These are phyloP conservation scores for Aplodontia rufa DNA, from an alignment of 2,113 vertebrate species.

Conservation along the genomic window DNA sequence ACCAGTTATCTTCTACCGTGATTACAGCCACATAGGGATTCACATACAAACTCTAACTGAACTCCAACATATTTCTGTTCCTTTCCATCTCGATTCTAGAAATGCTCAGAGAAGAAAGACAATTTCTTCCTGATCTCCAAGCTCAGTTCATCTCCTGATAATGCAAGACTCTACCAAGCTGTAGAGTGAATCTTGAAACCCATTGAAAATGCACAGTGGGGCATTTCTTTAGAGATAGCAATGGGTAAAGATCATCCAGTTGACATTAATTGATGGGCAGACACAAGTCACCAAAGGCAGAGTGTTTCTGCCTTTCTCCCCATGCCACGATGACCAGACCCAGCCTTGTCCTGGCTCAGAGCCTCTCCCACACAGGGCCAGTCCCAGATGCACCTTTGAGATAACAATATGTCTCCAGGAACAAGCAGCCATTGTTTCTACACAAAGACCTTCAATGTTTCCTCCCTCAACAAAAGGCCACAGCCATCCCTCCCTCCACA, in stretches of 20 bases:
- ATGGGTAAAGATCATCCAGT: background rate
- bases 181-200: background rate
- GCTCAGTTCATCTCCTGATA: background rate
- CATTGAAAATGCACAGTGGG: background rate
- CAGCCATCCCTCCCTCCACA: slow-evolving; percentile 56
- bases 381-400: slow-evolving; percentile 80
- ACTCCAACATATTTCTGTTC: background rate
- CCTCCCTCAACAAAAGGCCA: slow-evolving; percentile 53
- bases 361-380: background rate
- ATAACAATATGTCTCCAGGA: slow-evolving; percentile 77
- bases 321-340: slow-evolving; percentile 15
- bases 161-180: background rate
- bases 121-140: background rate
- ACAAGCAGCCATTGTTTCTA: slow-evolving; percentile 78
- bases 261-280: background rate
- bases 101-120: background rate
- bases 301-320: slow-evolving; percentile 7
- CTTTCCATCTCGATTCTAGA: background rate
- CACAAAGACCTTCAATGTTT: slow-evolving; percentile 77
- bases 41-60: background rate
- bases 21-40: background rate
- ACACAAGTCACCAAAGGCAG: slow-evolving; percentile 21
- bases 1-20: background rate
- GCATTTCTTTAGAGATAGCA: background rate
- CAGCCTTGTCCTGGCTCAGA: slow-evolving; percentile 28